These are phyloP conservation scores for Bradysia coprophila DNA, from an alignment of 1,140 invertebrate genomes.

Conservation along the genomic window DNA sequence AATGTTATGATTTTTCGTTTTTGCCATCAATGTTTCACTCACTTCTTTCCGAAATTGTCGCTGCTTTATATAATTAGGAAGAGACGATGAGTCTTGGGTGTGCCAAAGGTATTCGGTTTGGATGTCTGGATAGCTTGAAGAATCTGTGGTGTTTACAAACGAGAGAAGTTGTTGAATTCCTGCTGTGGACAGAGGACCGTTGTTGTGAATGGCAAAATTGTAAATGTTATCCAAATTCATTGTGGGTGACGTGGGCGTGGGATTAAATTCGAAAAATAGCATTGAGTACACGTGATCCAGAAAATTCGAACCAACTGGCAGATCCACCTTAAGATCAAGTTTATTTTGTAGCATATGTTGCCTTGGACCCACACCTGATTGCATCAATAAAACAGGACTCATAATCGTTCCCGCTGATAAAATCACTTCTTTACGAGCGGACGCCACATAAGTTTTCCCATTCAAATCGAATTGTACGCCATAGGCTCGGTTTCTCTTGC, in stretches of 20 bases:
- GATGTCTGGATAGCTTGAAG: slow-evolving; percentile 11
- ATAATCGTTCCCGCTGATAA: slow-evolving; percentile 64
- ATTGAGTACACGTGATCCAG: slow-evolving; percentile 53
- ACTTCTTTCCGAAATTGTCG: slow-evolving; percentile 26
- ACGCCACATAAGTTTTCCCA: slow-evolving; percentile 38
- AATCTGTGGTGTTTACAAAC: slow-evolving; percentile 14
- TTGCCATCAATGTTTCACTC: slow-evolving; percentile 17
- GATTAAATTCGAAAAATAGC: slow-evolving; percentile 61
- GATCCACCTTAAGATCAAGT: slow-evolving; percentile 52
- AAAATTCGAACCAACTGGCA: slow-evolving; percentile 64
- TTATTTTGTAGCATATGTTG: slow-evolving; percentile 55
- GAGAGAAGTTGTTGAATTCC: slow-evolving; percentile 29
- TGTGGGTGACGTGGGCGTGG: slow-evolving; percentile 17
- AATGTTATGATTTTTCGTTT: slow-evolving; percentile 25
- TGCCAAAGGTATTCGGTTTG: not conserved
- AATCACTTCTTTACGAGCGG: slow-evolving; percentile 56
- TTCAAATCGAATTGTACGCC: slow-evolving; percentile 56
- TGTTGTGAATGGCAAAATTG: slow-evolving; percentile 6
- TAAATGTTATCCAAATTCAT: not conserved
- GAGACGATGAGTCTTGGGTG: slow-evolving; percentile 11
- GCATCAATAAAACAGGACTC: slow-evolving; percentile 67
- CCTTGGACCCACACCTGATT: slow-evolving; percentile 69
- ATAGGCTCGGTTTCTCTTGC: slow-evolving; percentile 40
- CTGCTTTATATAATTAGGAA: slow-evolving; percentile 15
- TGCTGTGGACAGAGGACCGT: slow-evolving; percentile 35